Evolutionary conservation across 1,140 invertebrate genomes (phyloP), one percentile per base, ranked within the genome.

Genomic region (Drosophila obscura): DNA sequence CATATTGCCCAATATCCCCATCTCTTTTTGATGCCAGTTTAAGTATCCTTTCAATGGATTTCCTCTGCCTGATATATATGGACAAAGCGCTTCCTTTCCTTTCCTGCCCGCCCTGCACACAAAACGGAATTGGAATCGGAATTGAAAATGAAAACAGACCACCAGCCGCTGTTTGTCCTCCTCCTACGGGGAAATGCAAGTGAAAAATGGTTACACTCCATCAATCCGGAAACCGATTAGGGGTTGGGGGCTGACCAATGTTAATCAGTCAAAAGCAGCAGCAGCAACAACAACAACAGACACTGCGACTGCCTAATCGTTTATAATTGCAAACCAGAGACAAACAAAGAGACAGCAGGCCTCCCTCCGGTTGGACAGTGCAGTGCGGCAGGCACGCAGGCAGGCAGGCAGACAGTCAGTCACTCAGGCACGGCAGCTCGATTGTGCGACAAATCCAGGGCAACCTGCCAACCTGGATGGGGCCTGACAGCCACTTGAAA

Each of bases 361-460:
- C 16, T 16, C 16, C 16, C 16, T 0, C 16, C 16, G 16, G 16
- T 22, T 22, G 52, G 45, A 2, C 13, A 2, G 15, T 16, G 0
- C 16, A 0, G 16, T 16, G 16, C 19, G 19, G 8, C 8, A 16
- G 6, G 1, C 13, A 31, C 8, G 4, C 6, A 19, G 55, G 5
- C 22, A 45, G 15, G 5, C 9, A 26, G 22, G 13, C 62, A 22
- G 22, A 8, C 13, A 24, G 26, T 22, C 48, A 50, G 39, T 51
- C 16, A 16, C 39, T 57, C 49, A 62, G 67, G 57, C 45, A 73
- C 62, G 55, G 55, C 41, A 24, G 35, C 22, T 55, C 49, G 63
- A 79, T 79, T 79, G 77, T 60, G 58, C 59, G 68, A 56, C 60
- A 68, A 80, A 74, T 65, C 61, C 58, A 50, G 46, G 67, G 71